Evolutionary conservation across 2,797 vertebrate species (phyloP), one percentile per base, ranked within the genome.

Genomic region (Amblyopsis hoosieri): DNA sequence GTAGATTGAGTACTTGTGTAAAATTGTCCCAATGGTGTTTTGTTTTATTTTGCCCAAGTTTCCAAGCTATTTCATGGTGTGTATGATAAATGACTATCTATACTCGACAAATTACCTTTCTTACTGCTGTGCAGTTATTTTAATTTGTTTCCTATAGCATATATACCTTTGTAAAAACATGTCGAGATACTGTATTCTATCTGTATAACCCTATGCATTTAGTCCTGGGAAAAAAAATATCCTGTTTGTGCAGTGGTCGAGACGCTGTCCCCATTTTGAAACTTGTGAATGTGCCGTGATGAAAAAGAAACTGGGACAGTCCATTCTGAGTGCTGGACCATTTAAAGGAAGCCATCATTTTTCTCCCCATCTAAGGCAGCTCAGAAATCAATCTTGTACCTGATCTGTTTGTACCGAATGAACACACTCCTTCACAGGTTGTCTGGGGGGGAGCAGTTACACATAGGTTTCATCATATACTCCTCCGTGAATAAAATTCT

Each of bases 111-210:
- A 92, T 87, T 60, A 91, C 71, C 69, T 87, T 93, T 92, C 90
- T 93, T 93, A 94, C 93, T 94, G 93, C 93, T 93, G 92, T 94
- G 93, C 93, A 94, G 93, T 93, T 93, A 85, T 89, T 92, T 85
- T 90, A 91, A 42, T 90, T 91, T 60, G 87, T 93, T 92, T 92
- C 85, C 82, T 91, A 89, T 90, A 87, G 85, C 89, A 87, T 92
- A 90, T 92, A 80, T 84, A 91, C 90, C 90, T 92, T 93, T 93
- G 91, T 93, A 91, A 91, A 76, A 89, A 88, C 85, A 74, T 89
- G 87, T 93, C 92, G 90, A 91, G 85, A 91, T 92, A 85, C 87
- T 91, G 91, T 93, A 90, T 87, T 89, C 88, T 90, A 86, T 83
- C 87, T 90, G 91, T 92, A 90, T 89, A 90, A 85, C 86, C 89